A percentile compares a stretch with the other conserved stretches of the same genome.
phyloP scores from a whole-genome alignment of 2,113 vertebrate genomes.

The Rhea pennata region DNA sequence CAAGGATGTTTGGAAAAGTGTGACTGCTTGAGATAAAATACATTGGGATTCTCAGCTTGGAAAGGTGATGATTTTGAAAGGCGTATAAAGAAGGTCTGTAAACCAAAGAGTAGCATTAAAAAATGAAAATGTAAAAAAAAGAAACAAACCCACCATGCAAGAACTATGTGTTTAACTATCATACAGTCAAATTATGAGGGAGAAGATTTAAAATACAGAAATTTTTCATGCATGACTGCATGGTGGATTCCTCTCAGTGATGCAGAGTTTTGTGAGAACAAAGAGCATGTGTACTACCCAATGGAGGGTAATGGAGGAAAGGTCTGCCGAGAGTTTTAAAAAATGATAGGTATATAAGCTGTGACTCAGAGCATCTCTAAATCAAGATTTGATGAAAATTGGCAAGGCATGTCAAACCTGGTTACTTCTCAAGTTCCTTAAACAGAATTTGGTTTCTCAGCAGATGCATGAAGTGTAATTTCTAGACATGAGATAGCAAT shows the following conservation, averaged over 20 bases:
- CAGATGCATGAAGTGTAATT: background rate
- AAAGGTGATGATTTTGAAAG: background rate
- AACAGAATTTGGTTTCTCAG: background rate
- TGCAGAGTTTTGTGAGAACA: background rate
- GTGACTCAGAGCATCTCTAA: background rate
- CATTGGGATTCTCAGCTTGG: background rate
- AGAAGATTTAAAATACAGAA: background rate
- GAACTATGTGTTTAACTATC: background rate
- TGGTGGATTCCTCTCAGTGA: background rate
- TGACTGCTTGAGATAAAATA: background rate
- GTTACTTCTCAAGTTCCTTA: background rate
- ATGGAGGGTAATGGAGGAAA: background rate
- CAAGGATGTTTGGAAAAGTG: background rate
- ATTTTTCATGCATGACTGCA: background rate
- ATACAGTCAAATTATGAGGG: too few relatives aligned
- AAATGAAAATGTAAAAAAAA: background rate
- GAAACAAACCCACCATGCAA: rapidly evolving
- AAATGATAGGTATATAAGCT: background rate
- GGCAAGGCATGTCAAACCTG: background rate
- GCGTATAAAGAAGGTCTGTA: background rate
- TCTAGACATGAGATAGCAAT: background rate
- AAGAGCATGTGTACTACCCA: background rate
- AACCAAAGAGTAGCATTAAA: background rate
- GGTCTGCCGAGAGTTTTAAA: background rate
- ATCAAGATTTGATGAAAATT: background rate